Base-by-base conservation (phyloP, 64 coral and sea anemone species). In the Stichodactyla helianthus region DNA sequence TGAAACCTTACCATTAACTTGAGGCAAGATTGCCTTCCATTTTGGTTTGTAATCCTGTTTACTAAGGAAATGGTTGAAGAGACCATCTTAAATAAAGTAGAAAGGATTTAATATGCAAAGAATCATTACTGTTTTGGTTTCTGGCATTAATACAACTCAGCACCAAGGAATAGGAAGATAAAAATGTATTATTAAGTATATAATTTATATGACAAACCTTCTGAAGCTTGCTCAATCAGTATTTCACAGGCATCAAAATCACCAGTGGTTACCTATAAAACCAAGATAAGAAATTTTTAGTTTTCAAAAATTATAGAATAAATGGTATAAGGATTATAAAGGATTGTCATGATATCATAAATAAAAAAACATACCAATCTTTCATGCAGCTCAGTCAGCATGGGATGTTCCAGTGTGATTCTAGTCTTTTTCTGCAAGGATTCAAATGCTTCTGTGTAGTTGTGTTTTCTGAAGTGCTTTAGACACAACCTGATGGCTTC, bases 371-470 rank as follows among this genome's bases (percentile, higher is more conserved):
- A 79, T 86, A 95, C 93, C 89, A 95, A 52, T 76, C 92, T 87
- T n/a, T 95, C 81, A 88, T 98, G 96, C 54, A 98, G 88, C 56
- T 98, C 93, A 79, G 93, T 98, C 78, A 98, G 55, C 88, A 93
- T 85, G 16, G 87, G 93, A 83, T 98, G 96, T 56, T 98, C 96
- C 52, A 98, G 76, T 52, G 87, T 85, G 10, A 98, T 92, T 80
- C 93, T 90, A 12, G 96, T 98, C 88, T 92, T 98, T 74, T 98
- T 98, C 85, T 98, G 93, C 22, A 98, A 53, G 12, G 96, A 95
- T n/a, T 98, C 93, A 95, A 94, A 98, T 50, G 96, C 96, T 88
- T 98, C 93, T 26, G 93, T 89, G 53, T 92, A 98, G 82, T 98
- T 98, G 68, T 94, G 93, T 77, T 98, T 93, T 88, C 96, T 87